phyloP scores from a whole-genome alignment of 2,797 vertebrate species.

The Phyllotis vaccarum region DNA sequence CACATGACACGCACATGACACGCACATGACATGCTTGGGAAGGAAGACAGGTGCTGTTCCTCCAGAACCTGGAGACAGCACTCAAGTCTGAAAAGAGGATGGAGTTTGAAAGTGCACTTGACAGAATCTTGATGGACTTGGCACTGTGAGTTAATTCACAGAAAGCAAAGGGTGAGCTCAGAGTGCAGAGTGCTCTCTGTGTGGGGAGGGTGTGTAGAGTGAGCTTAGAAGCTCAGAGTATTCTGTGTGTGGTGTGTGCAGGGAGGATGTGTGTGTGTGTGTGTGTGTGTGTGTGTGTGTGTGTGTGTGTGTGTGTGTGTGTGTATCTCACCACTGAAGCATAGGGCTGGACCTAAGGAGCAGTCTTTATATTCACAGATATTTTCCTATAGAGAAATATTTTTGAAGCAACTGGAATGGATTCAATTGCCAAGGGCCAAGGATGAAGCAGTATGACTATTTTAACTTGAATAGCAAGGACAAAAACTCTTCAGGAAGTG shows the following conservation, averaged over 20 bases:
- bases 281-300: background rate
- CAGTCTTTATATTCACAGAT: background rate
- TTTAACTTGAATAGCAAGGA: too few species aligned
- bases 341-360: too few species aligned
- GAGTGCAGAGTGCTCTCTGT: too few species aligned
- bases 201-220: too few species aligned
- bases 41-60: background rate
- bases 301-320: background rate
- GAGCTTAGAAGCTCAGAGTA: too few species aligned
- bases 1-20: rapidly evolving
- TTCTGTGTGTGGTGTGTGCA: too few species aligned
- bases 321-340: background rate
- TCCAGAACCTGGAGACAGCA: background rate
- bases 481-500: rapidly evolving
- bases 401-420: background rate
- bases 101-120: background rate
- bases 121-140: background rate
- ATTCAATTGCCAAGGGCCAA: background rate
- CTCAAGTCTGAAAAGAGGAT: background rate
- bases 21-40: rapidly evolving
- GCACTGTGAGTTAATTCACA: background rate
- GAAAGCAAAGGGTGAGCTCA: background rate
- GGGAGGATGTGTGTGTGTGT: background rate
- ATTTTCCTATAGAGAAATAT: too few species aligned
- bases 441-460: rapidly evolving